These are phyloP conservation scores for Parauchenoglanis punctatus DNA, from an alignment of 2,797 vertebrate species.

Conservation along the genomic window DNA sequence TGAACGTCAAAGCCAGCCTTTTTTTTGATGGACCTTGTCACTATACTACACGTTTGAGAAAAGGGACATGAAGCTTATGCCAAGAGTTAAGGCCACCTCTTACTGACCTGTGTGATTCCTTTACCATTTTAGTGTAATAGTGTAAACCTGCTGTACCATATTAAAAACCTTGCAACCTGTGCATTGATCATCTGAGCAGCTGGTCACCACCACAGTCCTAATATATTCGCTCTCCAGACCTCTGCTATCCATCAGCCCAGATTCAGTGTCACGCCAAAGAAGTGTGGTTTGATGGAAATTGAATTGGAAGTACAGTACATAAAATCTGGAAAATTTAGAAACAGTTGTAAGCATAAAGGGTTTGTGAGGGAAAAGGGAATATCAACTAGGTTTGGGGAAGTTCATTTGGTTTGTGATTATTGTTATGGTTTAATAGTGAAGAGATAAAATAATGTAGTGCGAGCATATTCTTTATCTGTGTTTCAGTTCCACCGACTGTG, in stretches of 20 bases:
- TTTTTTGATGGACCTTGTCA: neutral
- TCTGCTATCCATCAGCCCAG: neutral
- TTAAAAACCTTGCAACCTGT: neutral
- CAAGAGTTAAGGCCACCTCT: neutral
- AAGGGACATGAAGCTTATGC: neutral
- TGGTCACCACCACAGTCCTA: neutral
- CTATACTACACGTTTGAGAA: neutral
- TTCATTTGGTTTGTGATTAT: neutral
- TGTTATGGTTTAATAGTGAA: neutral
- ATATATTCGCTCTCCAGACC: neutral
- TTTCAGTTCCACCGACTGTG: slow-evolving; percentile 86
- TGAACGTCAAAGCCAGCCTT: neutral
- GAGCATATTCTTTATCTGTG: neutral
- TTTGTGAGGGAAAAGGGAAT: neutral
- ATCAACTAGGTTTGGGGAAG: neutral
- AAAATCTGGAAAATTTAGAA: neutral
- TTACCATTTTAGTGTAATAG: neutral
- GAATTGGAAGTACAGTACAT: neutral
- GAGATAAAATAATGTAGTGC: neutral
- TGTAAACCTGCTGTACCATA: neutral
- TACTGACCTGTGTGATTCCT: neutral
- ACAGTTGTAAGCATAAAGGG: too few relatives aligned
- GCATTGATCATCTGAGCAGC: neutral
- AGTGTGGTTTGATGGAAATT: neutral
- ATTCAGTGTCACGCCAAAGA: neutral